Base-by-base conservation (phyloP, 2,797 vertebrate genomes). In the Malurus leucopterus region DNA sequence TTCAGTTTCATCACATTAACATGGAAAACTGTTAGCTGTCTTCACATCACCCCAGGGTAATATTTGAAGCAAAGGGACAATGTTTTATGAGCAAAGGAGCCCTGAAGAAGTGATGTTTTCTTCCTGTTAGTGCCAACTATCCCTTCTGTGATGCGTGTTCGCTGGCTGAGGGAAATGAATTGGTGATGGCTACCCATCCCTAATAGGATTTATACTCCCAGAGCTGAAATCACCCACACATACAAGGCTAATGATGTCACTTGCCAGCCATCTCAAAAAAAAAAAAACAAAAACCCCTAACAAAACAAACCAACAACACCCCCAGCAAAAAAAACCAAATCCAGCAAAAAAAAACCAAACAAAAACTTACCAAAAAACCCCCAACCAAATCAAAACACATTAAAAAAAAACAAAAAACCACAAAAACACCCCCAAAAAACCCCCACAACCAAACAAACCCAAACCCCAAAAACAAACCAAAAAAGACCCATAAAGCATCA, bases 211-310 rank as follows among this genome's bases (percentile, higher is more conserved):
- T 87, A 43, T 77, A 43, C 67, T 92, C 61, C 18, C 68, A 74
- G 80, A 91, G 61, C 58, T 54, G 63, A 81, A 94, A 93, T 80
- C 89, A 92, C 64, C 49, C 67, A 81, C 64, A 72, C 18, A 53
- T 68, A 46, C 34, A 67, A 84, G 40, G 49, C 77, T 91, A 93
- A 86, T 40, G 27, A 61, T 0, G 0, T 74, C 77, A 73, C 51
- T 91, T 71, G 64, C 69, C 81, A 84, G 58, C 43, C 67, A 27
- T 77, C 36, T 58, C 30, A 74, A 34, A 67, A 18, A 53, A 59
- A n/a, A 14, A 43, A 44, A 11, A 22, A 46, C 22, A 44, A 44
- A 46, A 13, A n/a, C n/a, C 44, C 44, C 44, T 36, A 13, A 46
- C 40, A 23, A 23, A 6, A 22, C 21, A 21, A 46, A 46, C 34